phyloP scores from a whole-genome alignment of 2,888 invertebrate genomes.

The Luperina testacea region DNA sequence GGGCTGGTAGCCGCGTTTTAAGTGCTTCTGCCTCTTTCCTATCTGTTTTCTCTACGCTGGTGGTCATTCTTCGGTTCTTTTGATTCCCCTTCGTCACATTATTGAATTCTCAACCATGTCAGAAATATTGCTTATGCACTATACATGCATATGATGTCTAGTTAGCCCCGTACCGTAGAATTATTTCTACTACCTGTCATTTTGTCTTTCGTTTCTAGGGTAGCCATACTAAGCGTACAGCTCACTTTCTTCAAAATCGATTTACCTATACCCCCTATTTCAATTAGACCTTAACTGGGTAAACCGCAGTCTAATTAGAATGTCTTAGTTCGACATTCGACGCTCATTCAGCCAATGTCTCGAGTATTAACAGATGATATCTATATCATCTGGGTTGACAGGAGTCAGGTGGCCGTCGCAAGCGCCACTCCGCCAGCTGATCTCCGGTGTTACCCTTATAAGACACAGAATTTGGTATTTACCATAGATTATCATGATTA shows the following conservation, averaged over 20 bases:
- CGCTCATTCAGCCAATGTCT: conserved; percentile 1
- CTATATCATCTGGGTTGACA: conserved; percentile 11
- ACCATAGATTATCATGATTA: neutral
- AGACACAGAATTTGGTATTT: neutral
- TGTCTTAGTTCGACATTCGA: conserved; percentile 9
- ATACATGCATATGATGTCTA: neutral
- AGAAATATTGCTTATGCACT: neutral
- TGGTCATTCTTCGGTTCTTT: neutral
- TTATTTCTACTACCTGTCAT: neutral
- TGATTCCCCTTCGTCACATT: too few species aligned
- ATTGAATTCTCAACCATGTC: neutral
- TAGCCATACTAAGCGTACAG: neutral
- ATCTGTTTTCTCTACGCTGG: neutral
- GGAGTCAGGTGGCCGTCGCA: conserved; percentile 29
- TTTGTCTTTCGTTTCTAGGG: neutral
- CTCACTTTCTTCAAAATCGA: neutral
- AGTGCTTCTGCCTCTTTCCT: neutral
- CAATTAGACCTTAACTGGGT: neutral
- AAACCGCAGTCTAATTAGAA: conserved; percentile 28
- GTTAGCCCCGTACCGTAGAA: neutral
- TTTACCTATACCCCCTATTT: neutral
- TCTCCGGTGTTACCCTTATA: conserved; percentile 9
- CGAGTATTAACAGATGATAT: conserved; percentile 38
- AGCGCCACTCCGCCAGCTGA: conserved; percentile 23
- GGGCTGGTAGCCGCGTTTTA: neutral